Conservation (phyloP, 2,888 invertebrate genomes). For the Lasius platythorax region DNA sequence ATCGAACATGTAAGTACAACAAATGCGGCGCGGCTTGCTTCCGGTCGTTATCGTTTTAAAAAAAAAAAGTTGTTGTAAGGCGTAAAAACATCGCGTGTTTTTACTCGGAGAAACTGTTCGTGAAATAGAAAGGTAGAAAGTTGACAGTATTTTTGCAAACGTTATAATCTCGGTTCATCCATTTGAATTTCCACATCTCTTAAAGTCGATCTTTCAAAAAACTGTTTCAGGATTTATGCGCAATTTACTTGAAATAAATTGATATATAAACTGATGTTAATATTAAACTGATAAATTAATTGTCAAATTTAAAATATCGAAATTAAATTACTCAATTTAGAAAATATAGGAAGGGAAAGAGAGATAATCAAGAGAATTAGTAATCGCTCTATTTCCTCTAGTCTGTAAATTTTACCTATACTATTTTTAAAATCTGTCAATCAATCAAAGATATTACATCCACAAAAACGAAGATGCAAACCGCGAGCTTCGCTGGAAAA, state of each 20-base stretch:
- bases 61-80: neutral
- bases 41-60: neutral
- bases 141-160: neutral
- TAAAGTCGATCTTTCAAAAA: neutral
- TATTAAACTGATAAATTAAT: neutral
- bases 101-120: conserved; percentile 1
- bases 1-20: conserved; percentile 87
- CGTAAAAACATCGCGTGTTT: conserved; percentile 3
- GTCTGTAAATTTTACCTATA: neutral
- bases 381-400: neutral
- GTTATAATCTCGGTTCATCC: neutral
- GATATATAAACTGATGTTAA: neutral
- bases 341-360: neutral
- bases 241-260: neutral
- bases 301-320: neutral
- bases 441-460: neutral
- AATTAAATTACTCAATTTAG: neutral
- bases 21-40: neutral
- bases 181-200: neutral
- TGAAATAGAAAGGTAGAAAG: neutral
- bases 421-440: neutral
- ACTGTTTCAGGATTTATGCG: neutral
- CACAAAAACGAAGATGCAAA: neutral
- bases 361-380: neutral
- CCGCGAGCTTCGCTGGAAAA: neutral